Evolutionary conservation across 2,888 invertebrate species (phyloP), one percentile per base, ranked within the genome.

Genomic region (Agrotis exclamationis): DNA sequence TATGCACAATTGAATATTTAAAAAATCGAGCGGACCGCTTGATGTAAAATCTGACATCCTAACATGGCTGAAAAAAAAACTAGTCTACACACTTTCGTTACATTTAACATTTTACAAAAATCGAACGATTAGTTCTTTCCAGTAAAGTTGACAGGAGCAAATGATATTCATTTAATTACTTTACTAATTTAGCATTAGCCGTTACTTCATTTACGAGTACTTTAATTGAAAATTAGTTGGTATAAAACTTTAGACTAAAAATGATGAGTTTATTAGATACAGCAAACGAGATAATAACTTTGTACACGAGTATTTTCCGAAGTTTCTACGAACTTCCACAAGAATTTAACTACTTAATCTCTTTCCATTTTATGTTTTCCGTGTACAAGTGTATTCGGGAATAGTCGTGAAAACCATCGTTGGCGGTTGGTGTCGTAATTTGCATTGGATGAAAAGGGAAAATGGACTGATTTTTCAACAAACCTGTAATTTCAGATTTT

Each of bases 331-430:
- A 62, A 57, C 47, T 62, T 51, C 2, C 4, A 9, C 22, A 22
- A 62, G 14, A 48, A 20, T 54, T 18, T 54, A 39, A 39, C 9
- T 39, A n/a, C n/a, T n/a, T n/a, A 7, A 50, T 51, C 57, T 78
- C 70, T 67, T 67, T 0, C 16, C 0, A 67, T 13, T 18, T 63
- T 70, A 87, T 92, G 86, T 48, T 75, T 22, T 77, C 91, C 90
- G 85, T 54, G 89, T 91, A 86, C 63, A 71, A 80, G 80, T 85
- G 82, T 89, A 87, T 90, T 89, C 86, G 76, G 80, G 73, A 87
- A 87, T 87, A 88, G 86, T 87, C 85, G 87, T 83, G 80, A 84
- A 87, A 89, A 53, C 85, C 82, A 76, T 84, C 82, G 81, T 74
- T 74, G 70, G 74, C 59, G 69, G 70, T 79, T 79, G 67, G 54